phyloP scores from a whole-genome alignment of 2,797 vertebrate genomes.

The Calcarius lapponicus region DNA sequence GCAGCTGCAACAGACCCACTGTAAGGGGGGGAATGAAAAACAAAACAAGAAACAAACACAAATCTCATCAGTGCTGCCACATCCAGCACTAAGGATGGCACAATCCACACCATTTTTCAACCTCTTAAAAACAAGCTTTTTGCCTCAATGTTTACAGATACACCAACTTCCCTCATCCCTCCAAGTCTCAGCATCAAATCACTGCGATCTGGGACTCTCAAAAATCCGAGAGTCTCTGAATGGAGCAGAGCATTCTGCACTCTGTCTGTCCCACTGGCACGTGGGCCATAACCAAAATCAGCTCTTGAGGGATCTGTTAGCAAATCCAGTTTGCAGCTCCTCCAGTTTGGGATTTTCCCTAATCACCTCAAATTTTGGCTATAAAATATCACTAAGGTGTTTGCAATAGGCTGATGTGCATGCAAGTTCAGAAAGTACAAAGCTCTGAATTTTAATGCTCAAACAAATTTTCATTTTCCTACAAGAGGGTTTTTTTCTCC shows the following conservation, averaged over 20 bases:
- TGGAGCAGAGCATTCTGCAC: not conserved
- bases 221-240: not conserved
- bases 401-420: not conserved
- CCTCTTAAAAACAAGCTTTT: not conserved
- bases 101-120: not conserved
- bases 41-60: too few species aligned
- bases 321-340: not conserved
- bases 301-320: not conserved
- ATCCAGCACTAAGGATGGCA: not conserved
- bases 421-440: not conserved
- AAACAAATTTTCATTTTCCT: not conserved
- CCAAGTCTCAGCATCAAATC: not conserved
- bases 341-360: not conserved
- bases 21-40: not conserved
- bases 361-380: not conserved
- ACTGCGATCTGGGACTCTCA: not conserved
- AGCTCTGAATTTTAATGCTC: not conserved
- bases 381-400: not conserved
- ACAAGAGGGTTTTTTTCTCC: rapidly evolving
- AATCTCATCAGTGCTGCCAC: rapidly evolving
- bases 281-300: not conserved
- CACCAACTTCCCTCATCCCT: not conserved
- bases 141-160: not conserved
- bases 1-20: slow-evolving; percentile 8
- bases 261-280: not conserved